phyloP scores from a whole-genome alignment of 2,888 invertebrate genomes.

The Octodonta nipae region DNA sequence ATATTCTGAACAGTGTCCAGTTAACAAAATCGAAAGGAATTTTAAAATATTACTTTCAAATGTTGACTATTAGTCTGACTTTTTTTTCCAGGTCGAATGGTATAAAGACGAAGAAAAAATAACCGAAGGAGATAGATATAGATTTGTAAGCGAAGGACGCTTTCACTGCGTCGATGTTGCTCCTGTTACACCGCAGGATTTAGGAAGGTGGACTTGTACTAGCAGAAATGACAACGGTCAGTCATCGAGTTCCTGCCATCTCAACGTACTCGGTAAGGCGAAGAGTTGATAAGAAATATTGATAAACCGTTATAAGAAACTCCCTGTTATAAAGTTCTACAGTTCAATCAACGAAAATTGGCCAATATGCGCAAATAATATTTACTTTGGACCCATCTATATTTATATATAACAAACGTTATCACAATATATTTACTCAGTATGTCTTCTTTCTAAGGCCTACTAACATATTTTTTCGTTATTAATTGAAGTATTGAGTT shows the following conservation, averaged over 20 bases:
- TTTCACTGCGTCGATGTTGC: slow-evolving; percentile 76
- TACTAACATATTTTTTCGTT: too few species aligned
- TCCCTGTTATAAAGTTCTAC: background rate
- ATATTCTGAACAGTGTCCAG: too few species aligned
- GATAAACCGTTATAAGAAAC: too few species aligned
- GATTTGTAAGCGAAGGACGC: slow-evolving; percentile 68
- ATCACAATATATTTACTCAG: too few species aligned
- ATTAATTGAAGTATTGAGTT: too few species aligned
- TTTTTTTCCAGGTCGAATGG: slow-evolving; percentile 61
- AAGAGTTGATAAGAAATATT: background rate
- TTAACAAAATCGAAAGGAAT: too few species aligned
- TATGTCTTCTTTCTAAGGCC: too few species aligned
- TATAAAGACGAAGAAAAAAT: slow-evolving; percentile 69
- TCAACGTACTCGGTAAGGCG: slow-evolving; percentile 57
- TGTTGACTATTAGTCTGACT: too few species aligned
- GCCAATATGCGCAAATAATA: background rate
- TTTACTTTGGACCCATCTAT: too few species aligned
- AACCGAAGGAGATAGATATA: slow-evolving; percentile 60
- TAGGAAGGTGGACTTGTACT: slow-evolving; percentile 73
- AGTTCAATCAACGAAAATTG: background rate
- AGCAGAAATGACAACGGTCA: slow-evolving; percentile 65
- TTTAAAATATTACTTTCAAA: too few species aligned
- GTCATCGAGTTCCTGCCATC: slow-evolving; percentile 60
- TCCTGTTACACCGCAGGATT: slow-evolving; percentile 68
- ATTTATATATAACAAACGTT: too few species aligned